Evolutionary conservation across 2,888 invertebrate genomes (phyloP), one percentile per base, ranked within the genome.

Genomic region (Chesias legatella): DNA sequence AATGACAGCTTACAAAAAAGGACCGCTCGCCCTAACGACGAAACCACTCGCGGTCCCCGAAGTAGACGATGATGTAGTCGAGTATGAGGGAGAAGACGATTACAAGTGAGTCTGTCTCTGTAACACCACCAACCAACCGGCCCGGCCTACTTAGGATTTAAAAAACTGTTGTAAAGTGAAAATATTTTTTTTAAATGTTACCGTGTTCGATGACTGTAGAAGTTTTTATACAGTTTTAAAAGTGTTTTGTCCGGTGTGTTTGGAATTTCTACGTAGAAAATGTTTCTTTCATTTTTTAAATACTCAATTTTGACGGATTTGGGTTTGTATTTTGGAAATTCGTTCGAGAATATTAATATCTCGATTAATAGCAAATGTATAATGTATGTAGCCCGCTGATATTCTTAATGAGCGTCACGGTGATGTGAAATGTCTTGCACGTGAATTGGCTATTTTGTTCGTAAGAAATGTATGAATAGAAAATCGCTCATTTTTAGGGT

Each of bases 1-100:
- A 89, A 94, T 94, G 93, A 94, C 94, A 48, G 94, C 94, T 35
- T 95, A 95, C 88, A 95, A 95, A 82, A 94, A 94, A 83, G 93
- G 92, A 42, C 89, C 89, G 0, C 42, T 84, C 56, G 89, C 86
- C 33, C 69, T 89, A 58, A 89, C 67, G 10, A 65, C 67, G 9
- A 65, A 67, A 31, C 66, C 60, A 25, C 63, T 63, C 6, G 39
- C 54, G 8, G 50, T 40, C 20, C 46, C 54, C 0, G 89, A 89
- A 53, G 88, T 86, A 8, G 91, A 90, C 54, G 91, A 90, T 44
- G 92, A 92, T 34, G 90, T 90, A 29, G 90, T 84, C 21, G 91
- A 90, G 33, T 92, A 91, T 38, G 92, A 91, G 43, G 91, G 85
- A 9, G 93, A 92, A 21, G 92, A 91, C 48, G 92, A 92, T 58